Conservation (phyloP, 1,140 invertebrate genomes). For the Lucilia sericata region DNA sequence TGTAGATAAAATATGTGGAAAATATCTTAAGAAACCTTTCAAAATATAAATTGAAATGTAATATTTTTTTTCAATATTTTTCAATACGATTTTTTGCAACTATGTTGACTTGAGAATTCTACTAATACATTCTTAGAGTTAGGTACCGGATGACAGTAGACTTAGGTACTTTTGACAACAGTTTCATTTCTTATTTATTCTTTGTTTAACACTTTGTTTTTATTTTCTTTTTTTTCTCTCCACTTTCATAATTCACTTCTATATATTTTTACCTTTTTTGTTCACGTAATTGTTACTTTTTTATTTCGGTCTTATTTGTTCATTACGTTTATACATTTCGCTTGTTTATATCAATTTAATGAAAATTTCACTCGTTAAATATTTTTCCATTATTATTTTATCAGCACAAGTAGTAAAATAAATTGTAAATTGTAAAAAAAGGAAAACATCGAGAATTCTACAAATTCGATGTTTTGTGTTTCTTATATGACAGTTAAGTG, state of each 20-base stretch:
- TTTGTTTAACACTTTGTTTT: conserved; percentile 19
- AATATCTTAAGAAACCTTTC: too few relatives aligned
- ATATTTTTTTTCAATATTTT: too few relatives aligned
- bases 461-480: conserved; percentile 13
- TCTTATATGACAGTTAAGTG: conserved; percentile 4
- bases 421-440: neutral
- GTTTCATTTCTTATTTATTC: too few relatives aligned
- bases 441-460: conserved; percentile 25
- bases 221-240: neutral
- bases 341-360: neutral
- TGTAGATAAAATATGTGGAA: too few relatives aligned
- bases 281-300: neutral
- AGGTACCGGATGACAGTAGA: too few relatives aligned
- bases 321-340: neutral
- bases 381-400: conserved; percentile 3
- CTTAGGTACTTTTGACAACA: too few relatives aligned
- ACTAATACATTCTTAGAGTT: too few relatives aligned
- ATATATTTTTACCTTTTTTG: neutral
- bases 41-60: too few relatives aligned
- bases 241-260: neutral
- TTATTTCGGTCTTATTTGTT: neutral
- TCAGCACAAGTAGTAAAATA: conserved; percentile 7
- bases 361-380: neutral
- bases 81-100: too few relatives aligned
- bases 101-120: too few relatives aligned